These are phyloP conservation scores for Rotaria socialis DNA, from an alignment of 2,888 invertebrate genomes.

Conservation along the genomic window DNA sequence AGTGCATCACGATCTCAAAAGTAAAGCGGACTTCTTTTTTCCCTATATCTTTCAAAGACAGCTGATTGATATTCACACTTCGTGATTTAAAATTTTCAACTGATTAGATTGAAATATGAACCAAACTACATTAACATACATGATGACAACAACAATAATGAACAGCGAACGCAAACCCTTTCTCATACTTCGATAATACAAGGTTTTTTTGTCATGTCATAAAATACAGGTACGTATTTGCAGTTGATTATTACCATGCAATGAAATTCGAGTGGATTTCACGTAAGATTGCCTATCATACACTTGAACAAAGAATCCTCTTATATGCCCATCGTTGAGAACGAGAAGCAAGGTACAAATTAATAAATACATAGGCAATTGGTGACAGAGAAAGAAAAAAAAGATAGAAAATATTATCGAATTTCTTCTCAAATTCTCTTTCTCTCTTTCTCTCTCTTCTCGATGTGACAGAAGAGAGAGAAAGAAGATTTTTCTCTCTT, in stretches of 20 bases:
- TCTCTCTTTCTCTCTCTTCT: background rate
- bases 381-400: background rate
- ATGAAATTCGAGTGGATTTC: constrained; percentile 10
- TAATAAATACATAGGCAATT: background rate
- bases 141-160: background rate
- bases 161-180: background rate
- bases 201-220: background rate
- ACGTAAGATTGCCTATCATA: constrained; percentile 8
- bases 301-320: background rate
- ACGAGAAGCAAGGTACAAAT: constrained; percentile 6
- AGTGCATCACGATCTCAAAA: background rate
- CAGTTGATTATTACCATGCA: background rate
- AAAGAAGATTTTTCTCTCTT: too few relatives aligned
- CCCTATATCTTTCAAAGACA: background rate
- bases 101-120: background rate
- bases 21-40: background rate
- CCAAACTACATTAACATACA: background rate
- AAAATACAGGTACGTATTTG: background rate
- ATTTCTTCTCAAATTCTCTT: background rate
- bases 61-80: constrained; percentile 11
- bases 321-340: background rate
- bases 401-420: background rate
- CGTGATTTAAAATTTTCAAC: background rate
- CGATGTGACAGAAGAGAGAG: background rate
- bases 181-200: background rate